Conservation (phyloP, 2,888 invertebrate species). For the Drosophila tripunctata region DNA sequence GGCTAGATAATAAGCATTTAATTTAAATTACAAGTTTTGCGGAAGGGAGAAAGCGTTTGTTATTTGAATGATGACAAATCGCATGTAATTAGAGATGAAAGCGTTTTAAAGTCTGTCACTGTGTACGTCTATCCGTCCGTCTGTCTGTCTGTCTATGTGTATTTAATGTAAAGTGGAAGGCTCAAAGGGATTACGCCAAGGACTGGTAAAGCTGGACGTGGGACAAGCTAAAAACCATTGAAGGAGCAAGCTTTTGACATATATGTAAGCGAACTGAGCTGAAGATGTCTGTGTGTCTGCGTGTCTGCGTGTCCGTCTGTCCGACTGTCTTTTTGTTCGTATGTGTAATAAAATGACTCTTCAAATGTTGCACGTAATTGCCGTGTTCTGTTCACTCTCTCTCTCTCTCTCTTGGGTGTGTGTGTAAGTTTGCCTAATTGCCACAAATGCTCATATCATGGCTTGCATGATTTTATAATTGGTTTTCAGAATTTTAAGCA, state of each 20-base stretch:
- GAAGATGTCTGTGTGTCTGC: constrained; percentile 6
- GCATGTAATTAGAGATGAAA: constrained; percentile 58
- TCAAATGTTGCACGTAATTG: constrained; percentile 69
- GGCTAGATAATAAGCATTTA: constrained; percentile 48
- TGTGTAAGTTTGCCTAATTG: constrained; percentile 44
- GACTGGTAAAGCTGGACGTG: constrained; percentile 13
- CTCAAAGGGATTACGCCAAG: constrained; percentile 53
- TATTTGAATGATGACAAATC: constrained; percentile 39
- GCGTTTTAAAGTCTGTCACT: constrained; percentile 43
- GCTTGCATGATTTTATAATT: constrained; percentile 61
- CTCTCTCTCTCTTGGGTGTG: background rate
- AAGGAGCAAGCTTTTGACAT: constrained; percentile 62
- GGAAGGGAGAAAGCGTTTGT: constrained; percentile 31
- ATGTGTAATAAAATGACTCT: constrained; percentile 62
- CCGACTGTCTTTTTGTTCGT: background rate
- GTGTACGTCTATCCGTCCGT: background rate
- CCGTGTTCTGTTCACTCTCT: constrained; percentile 35
- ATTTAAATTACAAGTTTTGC: constrained; percentile 40
- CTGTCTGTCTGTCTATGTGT: constrained; percentile 3
- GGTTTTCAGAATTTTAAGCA: constrained; percentile 44
- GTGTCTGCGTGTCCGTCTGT: background rate
- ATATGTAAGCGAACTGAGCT: constrained; percentile 44
- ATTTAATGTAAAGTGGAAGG: constrained; percentile 29
- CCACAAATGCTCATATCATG: constrained; percentile 39
- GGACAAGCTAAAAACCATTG: constrained; percentile 25